Evolutionary conservation across 2,113 vertebrate genomes (phyloP).

Genomic region (Solenodon paradoxus): DNA sequence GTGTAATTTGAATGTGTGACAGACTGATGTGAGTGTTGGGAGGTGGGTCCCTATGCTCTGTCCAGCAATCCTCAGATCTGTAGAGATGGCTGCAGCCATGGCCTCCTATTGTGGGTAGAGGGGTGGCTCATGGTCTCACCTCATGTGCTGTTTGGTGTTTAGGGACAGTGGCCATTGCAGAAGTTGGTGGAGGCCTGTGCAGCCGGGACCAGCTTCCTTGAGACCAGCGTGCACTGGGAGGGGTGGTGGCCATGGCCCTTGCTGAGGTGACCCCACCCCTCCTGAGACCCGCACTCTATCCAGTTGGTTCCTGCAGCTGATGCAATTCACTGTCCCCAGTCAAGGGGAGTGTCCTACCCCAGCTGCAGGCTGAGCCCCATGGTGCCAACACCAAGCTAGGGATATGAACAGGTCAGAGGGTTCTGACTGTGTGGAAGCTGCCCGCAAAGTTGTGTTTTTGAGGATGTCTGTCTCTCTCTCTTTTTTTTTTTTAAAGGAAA

Average conservation of each 20-base stretch:
- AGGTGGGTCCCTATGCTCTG: background rate
- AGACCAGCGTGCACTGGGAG: background rate
- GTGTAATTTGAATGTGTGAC: background rate
- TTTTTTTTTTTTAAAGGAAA: no score
- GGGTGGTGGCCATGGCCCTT: background rate
- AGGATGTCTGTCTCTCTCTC: no score
- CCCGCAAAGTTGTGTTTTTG: background rate
- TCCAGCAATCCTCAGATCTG: background rate
- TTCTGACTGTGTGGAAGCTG: background rate
- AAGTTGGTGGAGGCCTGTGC: background rate
- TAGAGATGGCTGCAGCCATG: background rate
- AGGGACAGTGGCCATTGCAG: background rate
- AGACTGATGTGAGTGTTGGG: background rate
- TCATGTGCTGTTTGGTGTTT: background rate
- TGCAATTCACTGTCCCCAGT: background rate
- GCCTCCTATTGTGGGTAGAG: background rate
- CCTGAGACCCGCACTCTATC: background rate
- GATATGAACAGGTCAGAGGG: background rate
- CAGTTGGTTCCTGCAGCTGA: background rate
- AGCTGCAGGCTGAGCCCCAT: no score
- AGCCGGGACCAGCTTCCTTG: background rate
- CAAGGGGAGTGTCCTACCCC: background rate
- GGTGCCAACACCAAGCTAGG: background rate
- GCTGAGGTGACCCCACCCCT: background rate
- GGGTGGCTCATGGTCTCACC: background rate